These are phyloP conservation scores for Acestrorhynchus altus DNA, from an alignment of 2,797 vertebrate genomes.

Conservation along the genomic window DNA sequence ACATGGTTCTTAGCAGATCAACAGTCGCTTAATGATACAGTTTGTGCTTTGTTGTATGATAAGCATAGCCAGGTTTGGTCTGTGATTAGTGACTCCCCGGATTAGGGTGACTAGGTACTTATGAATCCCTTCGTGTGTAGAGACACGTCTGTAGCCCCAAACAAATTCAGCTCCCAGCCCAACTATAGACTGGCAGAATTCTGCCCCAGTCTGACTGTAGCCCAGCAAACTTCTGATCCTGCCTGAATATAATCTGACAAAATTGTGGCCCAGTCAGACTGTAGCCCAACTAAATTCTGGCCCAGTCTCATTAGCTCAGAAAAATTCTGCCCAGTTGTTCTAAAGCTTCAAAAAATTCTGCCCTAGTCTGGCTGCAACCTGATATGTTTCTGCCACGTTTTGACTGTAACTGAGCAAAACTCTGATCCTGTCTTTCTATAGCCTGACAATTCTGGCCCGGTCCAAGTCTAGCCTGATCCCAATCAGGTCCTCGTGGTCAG, in stretches of 20 bases:
- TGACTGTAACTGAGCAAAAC: too few relatives aligned
- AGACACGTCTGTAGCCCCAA: background rate
- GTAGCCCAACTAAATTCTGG: too few relatives aligned
- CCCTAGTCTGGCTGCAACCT: background rate
- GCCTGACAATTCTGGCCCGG: background rate
- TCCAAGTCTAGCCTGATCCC: too few relatives aligned
- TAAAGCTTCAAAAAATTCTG: background rate
- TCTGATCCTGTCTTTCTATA: too few relatives aligned
- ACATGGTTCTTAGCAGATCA: slow-evolving; percentile 17
- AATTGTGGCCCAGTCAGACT: too few relatives aligned
- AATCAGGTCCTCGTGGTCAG: background rate
- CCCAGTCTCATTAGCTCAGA: too few relatives aligned
- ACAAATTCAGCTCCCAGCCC: background rate
- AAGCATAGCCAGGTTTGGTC: background rate
- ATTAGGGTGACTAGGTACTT: background rate
- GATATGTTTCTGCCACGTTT: background rate
- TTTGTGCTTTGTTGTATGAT: slow-evolving; percentile 9
- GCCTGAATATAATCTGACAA: too few relatives aligned
- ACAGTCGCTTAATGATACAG: background rate
- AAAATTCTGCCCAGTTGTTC: too few relatives aligned
- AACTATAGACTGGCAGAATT: too few relatives aligned
- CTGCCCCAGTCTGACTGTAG: too few relatives aligned
- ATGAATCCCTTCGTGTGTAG: background rate
- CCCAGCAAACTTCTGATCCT: too few relatives aligned
- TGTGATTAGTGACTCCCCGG: background rate